Evolutionary conservation across 2,888 invertebrate genomes (phyloP).

Genomic region (Aphelenchoides bicaudatus): DNA sequence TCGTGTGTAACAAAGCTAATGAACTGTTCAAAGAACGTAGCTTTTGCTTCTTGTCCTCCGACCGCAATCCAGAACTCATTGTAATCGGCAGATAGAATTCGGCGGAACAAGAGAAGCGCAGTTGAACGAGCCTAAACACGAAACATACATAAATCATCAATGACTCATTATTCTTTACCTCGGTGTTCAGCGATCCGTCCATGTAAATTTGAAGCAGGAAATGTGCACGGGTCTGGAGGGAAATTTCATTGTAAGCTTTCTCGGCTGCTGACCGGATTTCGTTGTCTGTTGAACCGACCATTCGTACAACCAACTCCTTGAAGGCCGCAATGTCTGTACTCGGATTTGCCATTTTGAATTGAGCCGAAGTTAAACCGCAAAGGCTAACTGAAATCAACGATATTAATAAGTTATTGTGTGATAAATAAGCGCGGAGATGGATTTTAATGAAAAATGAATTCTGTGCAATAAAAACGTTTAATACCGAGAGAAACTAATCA

Average conservation of each 20-base stretch:
- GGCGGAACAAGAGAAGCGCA: constrained; percentile 87
- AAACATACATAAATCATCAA: constrained; percentile 3
- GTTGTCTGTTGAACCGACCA: constrained; percentile 36
- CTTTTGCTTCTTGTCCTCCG: constrained; percentile 72
- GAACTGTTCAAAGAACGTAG: constrained; percentile 80
- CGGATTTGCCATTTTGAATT: too few relatives aligned
- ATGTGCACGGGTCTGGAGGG: constrained; percentile 18
- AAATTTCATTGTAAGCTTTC: constrained; percentile 32
- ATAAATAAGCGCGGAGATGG: too few relatives aligned
- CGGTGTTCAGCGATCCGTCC: constrained; percentile 32
- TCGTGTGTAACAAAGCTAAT: constrained; percentile 72
- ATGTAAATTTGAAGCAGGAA: constrained; percentile 45
- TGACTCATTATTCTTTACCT: constrained; percentile 31
- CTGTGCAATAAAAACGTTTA: too few relatives aligned
- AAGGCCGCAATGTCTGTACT: too few relatives aligned
- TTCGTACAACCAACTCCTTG: constrained; percentile 24
- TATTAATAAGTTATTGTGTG: too few relatives aligned
- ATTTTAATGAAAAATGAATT: too few relatives aligned
- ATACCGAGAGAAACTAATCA: too few relatives aligned
- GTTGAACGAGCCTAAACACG: constrained; percentile 72
- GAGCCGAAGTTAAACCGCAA: too few relatives aligned
- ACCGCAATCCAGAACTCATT: constrained; percentile 81
- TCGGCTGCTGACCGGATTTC: constrained; percentile 34
- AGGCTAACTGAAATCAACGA: too few relatives aligned
- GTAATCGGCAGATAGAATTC: constrained; percentile 80